phyloP scores from a whole-genome alignment of 2,113 vertebrate genomes.

The Propithecus coquereli region DNA sequence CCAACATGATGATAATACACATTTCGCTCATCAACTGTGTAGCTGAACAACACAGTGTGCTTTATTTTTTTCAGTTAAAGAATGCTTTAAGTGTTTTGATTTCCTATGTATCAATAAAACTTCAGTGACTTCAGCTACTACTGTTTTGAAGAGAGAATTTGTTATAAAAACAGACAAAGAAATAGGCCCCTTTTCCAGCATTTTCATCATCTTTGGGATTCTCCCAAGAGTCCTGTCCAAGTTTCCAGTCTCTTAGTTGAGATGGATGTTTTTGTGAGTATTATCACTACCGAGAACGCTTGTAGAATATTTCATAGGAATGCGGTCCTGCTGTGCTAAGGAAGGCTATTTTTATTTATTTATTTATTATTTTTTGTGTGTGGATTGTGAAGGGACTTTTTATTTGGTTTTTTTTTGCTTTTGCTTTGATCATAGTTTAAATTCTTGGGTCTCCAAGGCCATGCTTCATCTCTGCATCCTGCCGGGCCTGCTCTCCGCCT shows the following conservation, averaged over 20 bases:
- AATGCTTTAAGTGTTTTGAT: not conserved
- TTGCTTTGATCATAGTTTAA: not conserved
- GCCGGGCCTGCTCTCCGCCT: not conserved
- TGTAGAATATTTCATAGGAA: not conserved
- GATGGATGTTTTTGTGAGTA: not conserved
- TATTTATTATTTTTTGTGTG: too few species aligned
- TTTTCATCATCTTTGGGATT: not conserved
- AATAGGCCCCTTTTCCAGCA: not conserved
- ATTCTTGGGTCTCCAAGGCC: not conserved
- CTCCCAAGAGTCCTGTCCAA: not conserved
- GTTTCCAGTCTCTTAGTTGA: not conserved
- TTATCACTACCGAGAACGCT: not conserved
- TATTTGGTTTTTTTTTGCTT: not conserved
- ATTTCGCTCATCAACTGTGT: not conserved
- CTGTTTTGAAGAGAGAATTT: not conserved
- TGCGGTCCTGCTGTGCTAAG: rapidly evolving
- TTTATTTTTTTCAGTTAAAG: not conserved
- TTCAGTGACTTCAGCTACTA: not conserved
- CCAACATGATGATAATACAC: not conserved
- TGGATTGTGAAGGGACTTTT: not conserved
- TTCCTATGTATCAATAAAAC: not conserved
- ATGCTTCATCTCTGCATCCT: not conserved
- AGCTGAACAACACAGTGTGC: not conserved
- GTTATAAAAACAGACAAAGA: not conserved
- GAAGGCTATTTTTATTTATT: too few species aligned